A percentile compares a stretch with the other conserved stretches of the same genome.
These are phyloP conservation scores for Coecobrya sp. DNA, from an alignment of 2,888 invertebrate species.

Conservation along the genomic window DNA sequence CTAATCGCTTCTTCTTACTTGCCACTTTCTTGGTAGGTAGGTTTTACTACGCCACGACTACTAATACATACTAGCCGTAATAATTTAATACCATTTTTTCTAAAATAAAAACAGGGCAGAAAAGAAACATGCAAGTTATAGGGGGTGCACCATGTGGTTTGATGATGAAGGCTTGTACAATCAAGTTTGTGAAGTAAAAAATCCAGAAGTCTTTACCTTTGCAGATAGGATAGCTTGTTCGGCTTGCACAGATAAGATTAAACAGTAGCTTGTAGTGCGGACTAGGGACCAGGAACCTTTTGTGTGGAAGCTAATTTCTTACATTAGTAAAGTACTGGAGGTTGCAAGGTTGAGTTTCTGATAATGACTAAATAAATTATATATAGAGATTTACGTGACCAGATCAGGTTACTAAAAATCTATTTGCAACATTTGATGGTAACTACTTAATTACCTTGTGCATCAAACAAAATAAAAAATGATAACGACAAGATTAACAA, in stretches of 20 bases:
- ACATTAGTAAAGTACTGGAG: neutral
- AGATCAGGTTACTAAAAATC: no score
- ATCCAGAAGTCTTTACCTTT: conserved; percentile 2
- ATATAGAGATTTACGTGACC: neutral
- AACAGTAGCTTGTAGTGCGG: neutral
- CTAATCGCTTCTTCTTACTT: conserved; percentile 32
- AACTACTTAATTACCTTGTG: no score
- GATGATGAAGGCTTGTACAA: neutral
- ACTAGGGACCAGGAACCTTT: neutral
- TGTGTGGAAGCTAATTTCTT: neutral
- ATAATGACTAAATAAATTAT: neutral
- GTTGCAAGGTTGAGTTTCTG: neutral
- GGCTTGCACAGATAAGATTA: neutral
- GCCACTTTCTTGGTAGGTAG: neutral
- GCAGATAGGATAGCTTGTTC: neutral
- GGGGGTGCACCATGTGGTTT: conserved; percentile 13
- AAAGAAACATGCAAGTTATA: neutral
- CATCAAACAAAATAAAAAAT: neutral
- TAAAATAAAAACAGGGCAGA: neutral
- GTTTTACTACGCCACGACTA: neutral
- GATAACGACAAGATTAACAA: neutral
- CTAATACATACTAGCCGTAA: neutral
- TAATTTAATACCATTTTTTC: neutral
- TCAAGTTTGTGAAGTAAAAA: conserved; percentile 24
- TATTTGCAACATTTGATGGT: no score